A percentile compares a stretch with the other conserved stretches of the same genome.
Evolutionary conservation across 2,888 invertebrate genomes (phyloP).

Genomic region (Drosophila formosana): DNA sequence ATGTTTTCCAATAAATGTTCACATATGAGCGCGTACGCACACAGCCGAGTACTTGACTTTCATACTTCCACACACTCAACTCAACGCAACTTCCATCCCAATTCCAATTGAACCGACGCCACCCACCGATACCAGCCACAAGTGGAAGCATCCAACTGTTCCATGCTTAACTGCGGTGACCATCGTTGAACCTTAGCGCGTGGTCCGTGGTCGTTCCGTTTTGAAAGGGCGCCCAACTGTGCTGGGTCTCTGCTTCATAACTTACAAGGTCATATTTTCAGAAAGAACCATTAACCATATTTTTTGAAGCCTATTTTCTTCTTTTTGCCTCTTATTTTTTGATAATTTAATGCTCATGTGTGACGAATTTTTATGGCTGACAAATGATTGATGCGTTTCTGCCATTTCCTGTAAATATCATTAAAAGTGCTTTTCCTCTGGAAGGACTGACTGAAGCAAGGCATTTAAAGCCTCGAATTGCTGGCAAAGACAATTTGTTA

Average conservation of each 20-base stretch:
- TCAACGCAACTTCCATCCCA: constrained; percentile 6
- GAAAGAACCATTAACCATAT: constrained; percentile 72
- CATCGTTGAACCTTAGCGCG: constrained; percentile 63
- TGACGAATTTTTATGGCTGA: constrained; percentile 82
- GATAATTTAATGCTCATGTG: constrained; percentile 74
- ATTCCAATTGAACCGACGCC: constrained; percentile 55
- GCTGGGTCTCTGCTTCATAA: constrained; percentile 58
- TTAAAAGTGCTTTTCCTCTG: constrained; percentile 57
- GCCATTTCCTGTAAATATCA: constrained; percentile 77
- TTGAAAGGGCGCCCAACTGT: constrained; percentile 57
- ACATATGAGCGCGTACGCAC: constrained; percentile 78
- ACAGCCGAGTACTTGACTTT: constrained; percentile 41
- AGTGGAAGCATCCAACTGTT: constrained; percentile 51
- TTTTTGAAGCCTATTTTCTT: constrained; percentile 30
- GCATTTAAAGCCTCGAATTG: constrained; percentile 54
- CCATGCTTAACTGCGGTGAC: constrained; percentile 55
- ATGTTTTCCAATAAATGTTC: constrained; percentile 84
- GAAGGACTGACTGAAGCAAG: constrained; percentile 6
- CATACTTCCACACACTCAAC: constrained; percentile 14
- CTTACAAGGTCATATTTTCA: constrained; percentile 76
- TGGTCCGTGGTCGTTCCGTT: constrained; percentile 18
- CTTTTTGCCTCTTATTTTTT: constrained; percentile 46
- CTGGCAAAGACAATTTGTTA: constrained; percentile 54
- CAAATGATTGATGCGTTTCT: constrained; percentile 81
- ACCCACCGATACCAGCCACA: constrained; percentile 56